Evolutionary conservation across 2,113 vertebrate species (phyloP).

Genomic region (Myiozetetes cayanensis): DNA sequence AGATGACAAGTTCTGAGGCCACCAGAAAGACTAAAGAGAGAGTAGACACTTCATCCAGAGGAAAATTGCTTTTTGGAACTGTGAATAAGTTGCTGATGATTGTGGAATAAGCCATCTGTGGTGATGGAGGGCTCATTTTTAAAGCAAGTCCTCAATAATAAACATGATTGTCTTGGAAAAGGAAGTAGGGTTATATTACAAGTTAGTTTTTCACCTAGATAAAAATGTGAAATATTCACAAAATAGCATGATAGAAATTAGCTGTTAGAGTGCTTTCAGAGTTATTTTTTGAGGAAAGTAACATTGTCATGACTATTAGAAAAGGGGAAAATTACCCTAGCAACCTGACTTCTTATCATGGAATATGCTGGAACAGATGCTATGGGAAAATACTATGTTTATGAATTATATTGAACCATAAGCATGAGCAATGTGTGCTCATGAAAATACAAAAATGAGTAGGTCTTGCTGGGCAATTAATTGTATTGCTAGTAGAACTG

Average conservation of each 20-base stretch:
- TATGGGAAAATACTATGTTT: neutral
- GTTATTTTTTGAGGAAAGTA: neutral
- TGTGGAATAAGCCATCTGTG: neutral
- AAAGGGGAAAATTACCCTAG: neutral
- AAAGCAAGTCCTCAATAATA: neutral
- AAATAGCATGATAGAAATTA: neutral
- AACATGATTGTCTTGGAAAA: neutral
- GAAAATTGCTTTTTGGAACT: neutral
- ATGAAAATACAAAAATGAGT: neutral
- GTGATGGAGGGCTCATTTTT: neutral
- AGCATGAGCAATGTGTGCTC: neutral
- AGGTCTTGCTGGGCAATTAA: slow-evolving; percentile 5
- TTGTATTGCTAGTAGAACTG: slow-evolving; percentile 14
- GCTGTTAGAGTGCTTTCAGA: neutral
- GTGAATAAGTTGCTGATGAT: neutral
- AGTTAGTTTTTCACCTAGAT: neutral
- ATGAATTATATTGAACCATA: neutral
- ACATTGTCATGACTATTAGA: neutral
- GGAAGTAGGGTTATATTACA: neutral
- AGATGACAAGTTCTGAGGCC: neutral
- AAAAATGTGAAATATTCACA: neutral
- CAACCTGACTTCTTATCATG: neutral
- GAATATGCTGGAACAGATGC: neutral
- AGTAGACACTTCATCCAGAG: neutral
- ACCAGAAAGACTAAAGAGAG: neutral